Percentiles rank a stretch among this genome's conserved stretches.
Conservation (phyloP, 2,888 invertebrate genomes). For the Agapetus fuscipes region DNA sequence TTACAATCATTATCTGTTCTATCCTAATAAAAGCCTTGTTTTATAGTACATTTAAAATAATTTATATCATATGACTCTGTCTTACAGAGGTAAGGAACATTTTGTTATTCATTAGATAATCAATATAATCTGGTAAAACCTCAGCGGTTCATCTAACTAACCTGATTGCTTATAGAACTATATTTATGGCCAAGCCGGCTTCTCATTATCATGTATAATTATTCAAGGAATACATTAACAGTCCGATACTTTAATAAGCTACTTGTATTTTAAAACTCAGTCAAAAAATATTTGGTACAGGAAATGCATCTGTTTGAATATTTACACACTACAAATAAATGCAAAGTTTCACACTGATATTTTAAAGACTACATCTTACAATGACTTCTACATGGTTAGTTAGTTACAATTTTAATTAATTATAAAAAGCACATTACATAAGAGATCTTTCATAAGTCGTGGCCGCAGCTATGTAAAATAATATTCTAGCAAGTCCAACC, state of each 20-base stretch:
- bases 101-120: conserved; percentile 13
- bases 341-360: too few relatives aligned
- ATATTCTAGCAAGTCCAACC: too few relatives aligned
- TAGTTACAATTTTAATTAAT: too few relatives aligned
- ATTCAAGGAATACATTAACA: conserved; percentile 10
- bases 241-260: conserved; percentile 13
- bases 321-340: conserved; percentile 5
- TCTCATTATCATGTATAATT: conserved; percentile 7
- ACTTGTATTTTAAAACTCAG: conserved; percentile 19
- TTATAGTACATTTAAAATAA: not conserved
- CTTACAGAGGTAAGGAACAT: conserved; percentile 22
- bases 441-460: too few relatives aligned
- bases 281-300: conserved; percentile 22
- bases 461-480: too few relatives aligned
- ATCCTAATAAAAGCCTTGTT: not conserved
- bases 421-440: too few relatives aligned
- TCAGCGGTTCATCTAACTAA: conserved; percentile 8
- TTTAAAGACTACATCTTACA: too few relatives aligned
- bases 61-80: conserved; percentile 17
- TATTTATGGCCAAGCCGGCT: conserved; percentile 16
- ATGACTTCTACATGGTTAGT: too few relatives aligned
- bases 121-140: conserved; percentile 6
- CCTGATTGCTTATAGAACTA: conserved; percentile 11
- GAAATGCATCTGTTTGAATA: conserved; percentile 7
- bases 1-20: too few relatives aligned